Evolutionary conservation across 2,113 vertebrate genomes (phyloP), one percentile per base, ranked within the genome.

Genomic region (Ochotona princeps): DNA sequence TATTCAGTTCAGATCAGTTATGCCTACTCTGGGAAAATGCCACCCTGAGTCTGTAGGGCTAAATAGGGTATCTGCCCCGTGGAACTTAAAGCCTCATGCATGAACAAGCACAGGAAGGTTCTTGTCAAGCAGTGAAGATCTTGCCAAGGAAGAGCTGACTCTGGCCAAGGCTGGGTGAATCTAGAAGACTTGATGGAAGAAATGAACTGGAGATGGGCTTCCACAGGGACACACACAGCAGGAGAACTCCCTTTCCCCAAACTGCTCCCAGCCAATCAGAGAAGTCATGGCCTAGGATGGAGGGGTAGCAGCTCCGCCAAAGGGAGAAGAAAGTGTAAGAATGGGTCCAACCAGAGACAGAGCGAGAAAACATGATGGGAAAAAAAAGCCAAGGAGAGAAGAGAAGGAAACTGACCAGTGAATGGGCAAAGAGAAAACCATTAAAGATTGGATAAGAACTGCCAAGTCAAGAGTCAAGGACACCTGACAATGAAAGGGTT

Each of bases 181-280:
- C 73, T 91, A 30, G 30, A 91, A 79, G 63, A 12, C 38, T 91
- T 83, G 21, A 0, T 51, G 74, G 85, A 92, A 65, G 28, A 89
- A n/a, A 28, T 18, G 18, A 32, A 47, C 65, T 32, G 2, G 35
- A 20, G 20, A 54, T 1, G 11, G 51, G 6, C 14, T 44, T 84
- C 23, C 28, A 25, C 0, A 51, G 32, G 63, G 51, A 12, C 2
- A 65, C 10, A 23, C 14, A 2, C 0, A 51, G 14, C 8, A 14
- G 5, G 8, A 32, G 65, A 49, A 18, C 38, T 44, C 38, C 38
- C 38, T 44, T 44, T 6, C 6, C 38, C 38, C 38, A 44, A 44
- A 44, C 38, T 6, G 30, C 25, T 10, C 30, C 9, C 61, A 67
- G 63, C 35, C 67, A 60, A 13, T 81, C 57, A 76, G 70, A 70